These are phyloP conservation scores for Dasysyrphus albostriatus DNA, from an alignment of 2,888 invertebrate genomes.

Conservation along the genomic window DNA sequence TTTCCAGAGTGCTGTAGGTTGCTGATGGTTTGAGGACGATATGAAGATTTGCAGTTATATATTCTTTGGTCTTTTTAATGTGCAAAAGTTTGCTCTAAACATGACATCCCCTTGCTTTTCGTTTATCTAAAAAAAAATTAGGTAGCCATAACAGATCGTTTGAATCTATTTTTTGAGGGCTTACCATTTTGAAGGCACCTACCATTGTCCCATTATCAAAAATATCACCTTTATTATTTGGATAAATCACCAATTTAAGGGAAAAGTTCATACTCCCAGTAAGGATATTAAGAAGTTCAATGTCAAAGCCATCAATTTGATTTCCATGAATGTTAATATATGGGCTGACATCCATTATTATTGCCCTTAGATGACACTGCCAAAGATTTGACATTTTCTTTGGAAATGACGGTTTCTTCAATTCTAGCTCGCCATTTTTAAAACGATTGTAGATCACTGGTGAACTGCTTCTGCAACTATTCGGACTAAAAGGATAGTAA, in stretches of 20 bases:
- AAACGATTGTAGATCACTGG: constrained; percentile 17
- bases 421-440: background rate
- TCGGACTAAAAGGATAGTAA: background rate
- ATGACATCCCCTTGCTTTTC: background rate
- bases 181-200: background rate
- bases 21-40: background rate
- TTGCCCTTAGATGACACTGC: background rate
- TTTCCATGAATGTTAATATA: background rate
- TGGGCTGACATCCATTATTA: background rate
- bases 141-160: background rate
- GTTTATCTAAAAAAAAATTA: background rate
- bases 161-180: no score
- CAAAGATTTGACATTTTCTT: background rate
- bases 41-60: background rate
- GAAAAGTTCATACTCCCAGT: background rate
- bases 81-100: background rate
- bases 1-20: background rate
- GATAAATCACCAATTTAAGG: background rate
- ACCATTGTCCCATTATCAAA: background rate
- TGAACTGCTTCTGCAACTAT: background rate
- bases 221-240: background rate
- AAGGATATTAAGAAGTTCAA: background rate
- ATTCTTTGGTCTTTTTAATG: background rate
- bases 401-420: background rate
- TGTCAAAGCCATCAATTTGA: background rate